A percentile compares a stretch with the other conserved stretches of the same genome.
Conservation (phyloP, 2,888 invertebrate genomes). For the Spialia ferax region DNA sequence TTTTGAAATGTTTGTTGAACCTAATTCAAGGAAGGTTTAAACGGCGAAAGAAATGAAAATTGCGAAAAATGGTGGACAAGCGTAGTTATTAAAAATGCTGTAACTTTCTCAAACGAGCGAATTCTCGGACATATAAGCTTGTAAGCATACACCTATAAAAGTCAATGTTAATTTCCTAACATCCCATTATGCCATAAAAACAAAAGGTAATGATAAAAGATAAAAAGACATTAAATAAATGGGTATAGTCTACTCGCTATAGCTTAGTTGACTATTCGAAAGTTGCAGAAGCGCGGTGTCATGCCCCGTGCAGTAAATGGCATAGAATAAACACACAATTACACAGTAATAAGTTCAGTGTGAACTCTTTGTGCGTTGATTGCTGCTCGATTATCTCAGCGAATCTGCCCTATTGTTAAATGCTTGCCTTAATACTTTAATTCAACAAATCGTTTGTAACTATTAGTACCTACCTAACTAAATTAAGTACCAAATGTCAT, state of each 20-base stretch:
- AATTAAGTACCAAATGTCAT: background rate
- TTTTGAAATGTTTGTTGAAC: too few relatives aligned
- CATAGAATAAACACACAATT: slow-evolving; percentile 3
- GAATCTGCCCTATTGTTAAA: slow-evolving; percentile 30
- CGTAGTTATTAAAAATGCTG: too few relatives aligned
- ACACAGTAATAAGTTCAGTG: slow-evolving; percentile 44
- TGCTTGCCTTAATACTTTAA: slow-evolving; percentile 33
- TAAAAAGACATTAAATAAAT: background rate
- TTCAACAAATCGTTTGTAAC: slow-evolving; percentile 28
- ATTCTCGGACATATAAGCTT: too few relatives aligned
- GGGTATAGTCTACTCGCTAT: background rate
- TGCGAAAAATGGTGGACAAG: too few relatives aligned
- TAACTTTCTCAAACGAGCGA: too few relatives aligned
- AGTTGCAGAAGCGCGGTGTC: slow-evolving; percentile 32
- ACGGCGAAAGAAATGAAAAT: too few relatives aligned
- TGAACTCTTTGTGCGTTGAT: slow-evolving; percentile 42
- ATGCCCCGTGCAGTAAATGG: slow-evolving; percentile 36
- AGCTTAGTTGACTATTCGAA: background rate
- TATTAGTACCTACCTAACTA: too few relatives aligned
- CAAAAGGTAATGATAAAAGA: background rate
- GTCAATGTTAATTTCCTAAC: too few relatives aligned
- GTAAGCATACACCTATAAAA: too few relatives aligned
- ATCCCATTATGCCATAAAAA: background rate
- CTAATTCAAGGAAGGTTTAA: too few relatives aligned
- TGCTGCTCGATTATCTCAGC: slow-evolving; percentile 33